These are phyloP conservation scores for Eidolon dupreanum DNA, from an alignment of 2,797 vertebrate genomes.

Conservation along the genomic window DNA sequence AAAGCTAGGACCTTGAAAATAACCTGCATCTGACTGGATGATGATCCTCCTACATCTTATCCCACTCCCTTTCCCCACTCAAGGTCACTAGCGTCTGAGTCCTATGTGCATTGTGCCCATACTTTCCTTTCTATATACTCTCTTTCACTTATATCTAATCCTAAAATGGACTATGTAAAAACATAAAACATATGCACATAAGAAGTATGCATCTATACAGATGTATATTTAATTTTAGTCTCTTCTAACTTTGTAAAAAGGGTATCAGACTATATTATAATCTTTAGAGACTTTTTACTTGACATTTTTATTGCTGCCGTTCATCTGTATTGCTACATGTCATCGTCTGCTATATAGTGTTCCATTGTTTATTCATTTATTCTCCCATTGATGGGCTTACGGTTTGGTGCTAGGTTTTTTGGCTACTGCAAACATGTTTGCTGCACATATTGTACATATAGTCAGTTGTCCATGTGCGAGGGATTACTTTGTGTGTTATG, in stretches of 20 bases:
- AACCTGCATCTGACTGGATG: background rate
- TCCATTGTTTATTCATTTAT: background rate
- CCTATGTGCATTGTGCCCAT: background rate
- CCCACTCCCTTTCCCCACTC: background rate
- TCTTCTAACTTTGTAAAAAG: background rate
- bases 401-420: background rate
- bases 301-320: background rate
- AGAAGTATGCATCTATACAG: background rate
- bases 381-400: background rate
- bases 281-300: background rate
- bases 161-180: background rate
- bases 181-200: background rate
- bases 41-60: background rate
- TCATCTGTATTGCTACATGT: background rate
- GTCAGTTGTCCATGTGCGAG: background rate
- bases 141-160: background rate
- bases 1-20: background rate
- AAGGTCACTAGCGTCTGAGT: background rate
- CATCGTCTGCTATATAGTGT: background rate
- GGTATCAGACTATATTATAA: background rate
- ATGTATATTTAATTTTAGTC: background rate
- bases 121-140: background rate
- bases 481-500: background rate
- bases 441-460: background rate
- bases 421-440: background rate